Evolutionary conservation across 2,113 vertebrate species (phyloP).

Genomic region (Todiramphus saurophagus): DNA sequence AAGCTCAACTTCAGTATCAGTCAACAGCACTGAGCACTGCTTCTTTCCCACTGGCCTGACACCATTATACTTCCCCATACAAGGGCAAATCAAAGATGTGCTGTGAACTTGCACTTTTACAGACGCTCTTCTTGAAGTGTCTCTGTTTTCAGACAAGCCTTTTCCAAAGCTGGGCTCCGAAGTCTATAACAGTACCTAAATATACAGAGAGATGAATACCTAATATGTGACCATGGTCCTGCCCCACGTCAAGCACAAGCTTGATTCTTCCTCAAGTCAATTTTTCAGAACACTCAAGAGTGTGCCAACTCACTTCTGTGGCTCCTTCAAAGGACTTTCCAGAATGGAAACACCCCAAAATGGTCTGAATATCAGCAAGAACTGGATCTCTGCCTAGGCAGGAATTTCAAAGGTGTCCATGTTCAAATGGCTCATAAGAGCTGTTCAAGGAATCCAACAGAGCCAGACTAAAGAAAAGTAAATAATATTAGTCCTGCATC

Average conservation of each 20-base stretch:
- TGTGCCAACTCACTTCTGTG: not conserved
- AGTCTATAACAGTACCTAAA: not conserved
- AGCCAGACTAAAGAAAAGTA: not conserved
- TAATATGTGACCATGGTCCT: not conserved
- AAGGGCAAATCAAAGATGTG: not conserved
- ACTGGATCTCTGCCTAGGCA: not conserved
- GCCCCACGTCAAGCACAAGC: not conserved
- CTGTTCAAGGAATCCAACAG: not conserved
- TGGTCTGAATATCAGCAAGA: not conserved
- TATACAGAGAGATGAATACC: not conserved
- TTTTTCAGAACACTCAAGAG: not conserved
- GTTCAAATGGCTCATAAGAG: not conserved
- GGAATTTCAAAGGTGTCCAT: not conserved
- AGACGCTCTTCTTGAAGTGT: not conserved
- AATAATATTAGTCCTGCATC: not conserved
- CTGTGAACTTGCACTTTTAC: not conserved
- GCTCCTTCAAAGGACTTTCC: not conserved
- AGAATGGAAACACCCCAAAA: not conserved
- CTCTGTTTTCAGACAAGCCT: not conserved
- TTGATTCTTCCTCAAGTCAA: not conserved
- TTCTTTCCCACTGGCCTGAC: not conserved
- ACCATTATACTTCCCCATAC: rapidly evolving
- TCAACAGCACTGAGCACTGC: not conserved
- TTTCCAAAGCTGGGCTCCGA: not conserved
- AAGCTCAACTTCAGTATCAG: not conserved